Conservation (phyloP, 2,113 vertebrate species). For the Macrotus californicus region DNA sequence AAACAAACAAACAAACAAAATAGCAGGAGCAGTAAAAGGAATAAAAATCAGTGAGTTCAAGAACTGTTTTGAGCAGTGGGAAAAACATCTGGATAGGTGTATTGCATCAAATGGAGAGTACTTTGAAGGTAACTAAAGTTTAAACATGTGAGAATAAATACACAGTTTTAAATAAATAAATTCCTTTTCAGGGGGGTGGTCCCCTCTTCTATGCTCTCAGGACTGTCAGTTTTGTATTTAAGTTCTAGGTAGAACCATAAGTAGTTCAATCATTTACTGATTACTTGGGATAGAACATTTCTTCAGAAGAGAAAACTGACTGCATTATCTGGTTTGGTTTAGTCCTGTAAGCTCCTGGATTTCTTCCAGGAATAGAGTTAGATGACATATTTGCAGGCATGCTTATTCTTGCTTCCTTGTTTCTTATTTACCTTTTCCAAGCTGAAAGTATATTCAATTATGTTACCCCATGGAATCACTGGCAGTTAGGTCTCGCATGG, state of each 20-base stretch:
- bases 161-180: too few relatives aligned
- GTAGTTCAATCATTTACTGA: background rate
- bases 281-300: background rate
- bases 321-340: background rate
- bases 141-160: too few relatives aligned
- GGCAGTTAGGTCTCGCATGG: conserved; percentile 58
- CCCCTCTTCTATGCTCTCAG: background rate
- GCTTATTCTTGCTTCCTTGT: conserved; percentile 65
- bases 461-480: conserved; percentile 54
- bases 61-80: too few relatives aligned
- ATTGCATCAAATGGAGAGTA: too few relatives aligned
- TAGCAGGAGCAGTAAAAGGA: too few relatives aligned
- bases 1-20: too few relatives aligned
- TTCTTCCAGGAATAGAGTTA: conserved; percentile 56
- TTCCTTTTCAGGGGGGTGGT: too few relatives aligned
- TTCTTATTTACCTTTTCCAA: conserved; percentile 74
- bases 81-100: too few relatives aligned
- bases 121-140: too few relatives aligned
- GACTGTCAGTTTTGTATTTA: background rate
- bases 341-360: conserved; percentile 59
- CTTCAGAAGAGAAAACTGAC: background rate
- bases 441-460: conserved; percentile 64
- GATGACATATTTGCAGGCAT: conserved; percentile 62
- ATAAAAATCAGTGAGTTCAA: too few relatives aligned
- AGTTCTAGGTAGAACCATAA: background rate